phyloP scores from a whole-genome alignment of 2,113 vertebrate genomes.

The Genyomyrus donnyi region DNA sequence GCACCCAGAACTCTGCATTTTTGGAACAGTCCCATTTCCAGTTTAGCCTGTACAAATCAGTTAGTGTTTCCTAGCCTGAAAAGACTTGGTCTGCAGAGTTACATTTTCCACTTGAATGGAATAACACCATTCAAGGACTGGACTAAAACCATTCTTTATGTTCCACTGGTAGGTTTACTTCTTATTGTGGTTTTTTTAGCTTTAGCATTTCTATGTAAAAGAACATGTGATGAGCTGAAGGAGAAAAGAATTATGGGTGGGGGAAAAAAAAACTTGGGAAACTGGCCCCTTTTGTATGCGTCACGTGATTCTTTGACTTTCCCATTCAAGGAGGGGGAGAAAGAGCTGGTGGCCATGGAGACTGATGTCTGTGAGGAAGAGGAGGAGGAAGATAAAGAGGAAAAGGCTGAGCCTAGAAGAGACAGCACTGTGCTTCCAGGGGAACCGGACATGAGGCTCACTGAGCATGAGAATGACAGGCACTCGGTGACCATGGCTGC shows the following conservation, averaged over 20 bases:
- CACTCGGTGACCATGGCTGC: conserved; percentile 20
- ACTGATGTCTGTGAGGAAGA: conserved; percentile 65
- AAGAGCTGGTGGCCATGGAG: conserved; percentile 50
- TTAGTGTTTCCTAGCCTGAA: neutral
- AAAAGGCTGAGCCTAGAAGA: conserved; percentile 49
- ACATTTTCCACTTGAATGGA: neutral
- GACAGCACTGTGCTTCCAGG: conserved; percentile 25
- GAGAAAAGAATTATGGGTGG: neutral
- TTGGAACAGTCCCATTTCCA: neutral
- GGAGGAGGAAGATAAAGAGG: conserved; percentile 60
- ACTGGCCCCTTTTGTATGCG: neutral
- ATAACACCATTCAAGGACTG: conserved; percentile 6
- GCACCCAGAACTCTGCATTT: neutral
- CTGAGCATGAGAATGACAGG: conserved; percentile 13
- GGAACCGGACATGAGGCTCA: neutral
- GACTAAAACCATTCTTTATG: conserved; percentile 1
- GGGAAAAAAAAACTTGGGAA: neutral
- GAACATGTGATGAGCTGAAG: neutral
- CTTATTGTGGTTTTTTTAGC: neutral
- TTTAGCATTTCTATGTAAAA: neutral
- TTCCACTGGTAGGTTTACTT: neutral
- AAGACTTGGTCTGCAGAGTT: neutral
- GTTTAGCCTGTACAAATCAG: neutral
- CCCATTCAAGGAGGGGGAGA: conserved; percentile 51
- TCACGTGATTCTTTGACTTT: neutral